A percentile compares a stretch with the other conserved stretches of the same genome.
Evolutionary conservation across 2,113 vertebrate species (phyloP).

Genomic region (Myiagra hebetior): DNA sequence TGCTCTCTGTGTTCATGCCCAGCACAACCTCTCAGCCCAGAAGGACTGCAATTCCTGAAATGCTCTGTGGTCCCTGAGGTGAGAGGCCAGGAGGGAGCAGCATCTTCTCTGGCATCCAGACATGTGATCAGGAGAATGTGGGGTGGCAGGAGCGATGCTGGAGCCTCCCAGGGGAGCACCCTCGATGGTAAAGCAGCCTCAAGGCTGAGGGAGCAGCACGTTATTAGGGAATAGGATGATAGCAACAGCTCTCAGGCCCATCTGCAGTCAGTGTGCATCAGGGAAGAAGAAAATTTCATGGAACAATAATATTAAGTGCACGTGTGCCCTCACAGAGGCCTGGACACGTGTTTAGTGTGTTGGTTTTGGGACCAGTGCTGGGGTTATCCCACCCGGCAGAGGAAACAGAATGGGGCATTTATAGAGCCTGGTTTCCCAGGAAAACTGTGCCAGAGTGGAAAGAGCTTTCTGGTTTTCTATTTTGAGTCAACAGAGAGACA

Average conservation of each 20-base stretch:
- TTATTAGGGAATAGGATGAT: no score
- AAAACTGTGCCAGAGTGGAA: neutral
- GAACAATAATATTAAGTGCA: rapidly evolving
- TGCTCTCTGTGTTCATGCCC: neutral
- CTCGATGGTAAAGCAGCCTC: neutral
- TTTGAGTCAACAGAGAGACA: neutral
- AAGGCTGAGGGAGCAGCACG: neutral
- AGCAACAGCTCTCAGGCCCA: neutral
- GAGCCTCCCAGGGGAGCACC: neutral
- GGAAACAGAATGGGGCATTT: neutral
- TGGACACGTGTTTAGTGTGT: neutral
- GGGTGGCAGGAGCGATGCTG: neutral
- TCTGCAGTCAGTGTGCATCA: neutral
- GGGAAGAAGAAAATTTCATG: neutral
- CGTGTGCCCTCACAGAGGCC: rapidly evolving
- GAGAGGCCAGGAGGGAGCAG: neutral
- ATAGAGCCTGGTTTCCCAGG: neutral
- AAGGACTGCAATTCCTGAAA: neutral
- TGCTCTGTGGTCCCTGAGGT: neutral
- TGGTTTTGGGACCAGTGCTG: neutral
- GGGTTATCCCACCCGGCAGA: neutral
- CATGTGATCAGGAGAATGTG: neutral
- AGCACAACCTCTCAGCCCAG: neutral
- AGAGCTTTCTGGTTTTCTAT: neutral
- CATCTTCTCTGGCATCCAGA: neutral